Evolutionary conservation across 2,113 vertebrate species (phyloP), one percentile per base, ranked within the genome.

Genomic region (Leiothrix lutea): DNA sequence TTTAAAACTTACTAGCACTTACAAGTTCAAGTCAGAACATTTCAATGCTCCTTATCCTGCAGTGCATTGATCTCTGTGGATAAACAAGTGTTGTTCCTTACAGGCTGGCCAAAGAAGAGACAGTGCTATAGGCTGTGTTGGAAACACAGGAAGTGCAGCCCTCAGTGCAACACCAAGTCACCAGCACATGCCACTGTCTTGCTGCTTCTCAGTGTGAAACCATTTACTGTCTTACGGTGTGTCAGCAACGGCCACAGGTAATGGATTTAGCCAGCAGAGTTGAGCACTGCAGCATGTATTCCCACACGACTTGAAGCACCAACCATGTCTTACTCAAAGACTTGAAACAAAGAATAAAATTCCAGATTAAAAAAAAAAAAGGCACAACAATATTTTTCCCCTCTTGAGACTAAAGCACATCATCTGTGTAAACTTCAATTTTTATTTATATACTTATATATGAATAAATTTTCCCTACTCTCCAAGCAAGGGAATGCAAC

Each of bases 41-140:
- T 60, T 65, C 31, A 57, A 1, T n/a, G 29, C 22, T 70, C 40
- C 48, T 72, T 16, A 28, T 24, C 36, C 45, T 80, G n/a, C 24
- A 36, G 20, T 4, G 1, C 6, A 36, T 4, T 28, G 12, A 36
- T 45, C 47, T 71, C 40, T 28, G 14, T 0, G 2, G 65, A 9
- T 18, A 18, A 0, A 12, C 0, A 47, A 35, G 4, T 19, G 14
- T 4, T 44, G 16, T 1, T 65, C 26, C 69, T 40, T 25, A n/a
- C 15, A 38, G 17, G 17, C 16, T 47, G 85, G 65, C 36, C n/a
- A 45, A 62, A 47, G 56, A 25, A n/a, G 38, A 48, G 33, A n/a
- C 1, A 6, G 45, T 13, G 7, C 36, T 29, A 5, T 1, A 21
- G 4, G 2, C 21, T 14, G 4, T 15, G 28, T 0, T 29, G 56